A percentile compares a stretch with the other conserved stretches of the same genome.
phyloP scores from a whole-genome alignment of 2,113 vertebrate species.

The Riparia riparia region DNA sequence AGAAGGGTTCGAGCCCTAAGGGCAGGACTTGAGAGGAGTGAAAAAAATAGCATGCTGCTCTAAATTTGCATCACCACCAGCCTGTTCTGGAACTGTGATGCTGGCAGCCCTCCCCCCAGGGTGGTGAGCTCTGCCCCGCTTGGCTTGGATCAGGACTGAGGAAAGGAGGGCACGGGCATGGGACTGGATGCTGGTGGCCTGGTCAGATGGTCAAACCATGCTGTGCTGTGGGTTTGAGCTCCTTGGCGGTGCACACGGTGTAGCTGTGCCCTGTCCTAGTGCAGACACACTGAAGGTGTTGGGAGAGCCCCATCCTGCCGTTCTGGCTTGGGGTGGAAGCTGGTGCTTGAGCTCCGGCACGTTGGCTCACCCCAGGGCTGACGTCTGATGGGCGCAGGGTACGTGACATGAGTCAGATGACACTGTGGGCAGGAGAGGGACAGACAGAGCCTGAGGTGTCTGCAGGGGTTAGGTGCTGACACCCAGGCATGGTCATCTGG shows the following conservation, averaged over 20 bases:
- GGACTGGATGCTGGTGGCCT: not conserved
- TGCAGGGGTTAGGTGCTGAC: not conserved
- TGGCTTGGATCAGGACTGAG: not conserved
- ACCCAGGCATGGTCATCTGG: not conserved
- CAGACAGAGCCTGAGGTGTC: not conserved
- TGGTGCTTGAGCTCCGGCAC: rapidly evolving
- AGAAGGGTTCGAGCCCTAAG: not conserved
- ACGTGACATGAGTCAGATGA: rapidly evolving
- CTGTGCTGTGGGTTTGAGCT: not conserved
- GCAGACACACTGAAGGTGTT: not conserved
- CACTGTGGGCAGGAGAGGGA: not conserved
- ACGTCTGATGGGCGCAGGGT: rapidly evolving
- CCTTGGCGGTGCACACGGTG: rapidly evolving
- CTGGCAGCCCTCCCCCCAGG: rapidly evolving
- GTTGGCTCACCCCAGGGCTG: not conserved
- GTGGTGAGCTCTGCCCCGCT: rapidly evolving
- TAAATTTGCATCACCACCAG: not conserved
- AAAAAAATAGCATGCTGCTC: rapidly evolving
- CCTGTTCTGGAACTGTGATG: rapidly evolving
- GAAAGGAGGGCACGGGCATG: rapidly evolving
- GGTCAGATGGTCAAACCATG: rapidly evolving
- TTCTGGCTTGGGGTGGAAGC: not conserved
- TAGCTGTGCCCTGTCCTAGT: not conserved
- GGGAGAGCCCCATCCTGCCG: rapidly evolving
- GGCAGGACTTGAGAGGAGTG: not conserved